Percentiles rank a stretch among this genome's conserved stretches.
phyloP scores from a whole-genome alignment of 2,888 invertebrate genomes.

The Celastrina argiolus region DNA sequence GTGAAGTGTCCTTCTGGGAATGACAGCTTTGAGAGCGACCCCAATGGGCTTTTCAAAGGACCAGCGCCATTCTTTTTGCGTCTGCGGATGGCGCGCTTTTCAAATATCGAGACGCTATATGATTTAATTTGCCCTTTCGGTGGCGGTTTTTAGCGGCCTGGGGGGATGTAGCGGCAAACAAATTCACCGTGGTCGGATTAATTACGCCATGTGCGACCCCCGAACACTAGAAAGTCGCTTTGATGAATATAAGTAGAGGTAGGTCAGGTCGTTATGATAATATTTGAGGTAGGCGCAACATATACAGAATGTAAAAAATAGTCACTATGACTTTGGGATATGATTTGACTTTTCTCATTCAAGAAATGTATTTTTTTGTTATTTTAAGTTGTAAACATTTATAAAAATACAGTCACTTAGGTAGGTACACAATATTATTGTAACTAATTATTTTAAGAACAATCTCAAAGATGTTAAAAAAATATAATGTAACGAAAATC shows the following conservation, averaged over 20 bases:
- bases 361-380: too few relatives aligned
- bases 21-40: slow-evolving; percentile 72
- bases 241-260: slow-evolving; percentile 7
- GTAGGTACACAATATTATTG: too few relatives aligned
- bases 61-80: slow-evolving; percentile 69
- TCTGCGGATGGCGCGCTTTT: slow-evolving; percentile 62
- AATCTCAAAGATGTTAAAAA: too few relatives aligned
- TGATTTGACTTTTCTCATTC: too few relatives aligned
- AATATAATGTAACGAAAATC: too few relatives aligned
- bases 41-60: slow-evolving; percentile 73
- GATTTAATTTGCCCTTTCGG: slow-evolving; percentile 73
- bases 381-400: too few relatives aligned
- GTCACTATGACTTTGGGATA: too few relatives aligned
- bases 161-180: slow-evolving; percentile 42
- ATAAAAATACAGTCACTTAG: too few relatives aligned
- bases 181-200: slow-evolving; percentile 32
- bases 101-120: slow-evolving; percentile 73
- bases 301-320: too few relatives aligned
- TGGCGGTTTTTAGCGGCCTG: slow-evolving; percentile 46
- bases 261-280: not conserved
- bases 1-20: slow-evolving; percentile 65
- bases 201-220: slow-evolving; percentile 26
- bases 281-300: too few relatives aligned
- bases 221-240: slow-evolving; percentile 13
- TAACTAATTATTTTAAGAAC: too few relatives aligned